Evolutionary conservation across 2,113 vertebrate genomes (phyloP).

Genomic region (Nothoprocta perdicaria): DNA sequence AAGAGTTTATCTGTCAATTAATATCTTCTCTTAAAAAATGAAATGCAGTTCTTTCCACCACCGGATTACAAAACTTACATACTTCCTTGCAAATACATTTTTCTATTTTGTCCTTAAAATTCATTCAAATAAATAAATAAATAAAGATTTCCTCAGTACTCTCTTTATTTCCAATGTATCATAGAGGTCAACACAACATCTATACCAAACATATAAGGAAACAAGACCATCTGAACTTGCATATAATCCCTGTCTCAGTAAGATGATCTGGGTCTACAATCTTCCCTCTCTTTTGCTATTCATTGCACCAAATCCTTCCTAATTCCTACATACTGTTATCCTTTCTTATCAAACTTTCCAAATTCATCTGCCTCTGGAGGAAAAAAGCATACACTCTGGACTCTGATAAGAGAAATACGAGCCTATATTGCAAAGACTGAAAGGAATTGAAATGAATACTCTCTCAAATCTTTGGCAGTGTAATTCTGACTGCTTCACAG

Average conservation of each 20-base stretch:
- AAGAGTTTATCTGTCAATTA: background rate
- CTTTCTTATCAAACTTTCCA: background rate
- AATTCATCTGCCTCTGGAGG: background rate
- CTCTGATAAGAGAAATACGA: background rate
- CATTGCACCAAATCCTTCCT: background rate
- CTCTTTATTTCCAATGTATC: background rate
- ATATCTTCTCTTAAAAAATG: background rate
- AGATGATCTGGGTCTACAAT: background rate
- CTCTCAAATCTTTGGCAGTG: background rate
- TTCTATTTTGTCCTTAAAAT: background rate
- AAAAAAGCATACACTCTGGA: background rate
- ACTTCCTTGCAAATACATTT: background rate
- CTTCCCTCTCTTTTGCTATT: background rate
- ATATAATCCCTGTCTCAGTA: background rate
- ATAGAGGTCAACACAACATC: accelerated
- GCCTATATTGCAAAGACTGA: background rate
- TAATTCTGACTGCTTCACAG: background rate
- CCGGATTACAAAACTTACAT: background rate
- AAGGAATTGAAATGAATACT: background rate
- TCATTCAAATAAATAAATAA: background rate
- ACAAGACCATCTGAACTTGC: accelerated
- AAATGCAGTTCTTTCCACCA: background rate
- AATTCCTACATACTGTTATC: background rate
- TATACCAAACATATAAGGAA: background rate
- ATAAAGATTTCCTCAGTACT: background rate